Evolutionary conservation across 2,888 invertebrate genomes (phyloP).

Genomic region (Cenopis cana): DNA sequence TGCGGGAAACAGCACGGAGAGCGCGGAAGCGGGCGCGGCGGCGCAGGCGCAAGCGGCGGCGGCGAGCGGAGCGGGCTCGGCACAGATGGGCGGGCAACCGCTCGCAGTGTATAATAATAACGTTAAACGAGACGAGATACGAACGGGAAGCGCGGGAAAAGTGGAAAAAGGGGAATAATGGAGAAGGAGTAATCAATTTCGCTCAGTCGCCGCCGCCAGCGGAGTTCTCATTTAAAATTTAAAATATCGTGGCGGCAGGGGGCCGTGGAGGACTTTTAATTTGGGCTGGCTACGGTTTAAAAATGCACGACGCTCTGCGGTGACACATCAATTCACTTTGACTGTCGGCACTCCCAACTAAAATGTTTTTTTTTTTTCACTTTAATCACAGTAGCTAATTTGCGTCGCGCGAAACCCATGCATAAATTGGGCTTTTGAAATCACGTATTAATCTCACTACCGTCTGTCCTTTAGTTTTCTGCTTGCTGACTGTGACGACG

Average conservation of each 20-base stretch:
- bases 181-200: slow-evolving; percentile 85
- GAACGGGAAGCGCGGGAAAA: slow-evolving; percentile 73
- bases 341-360: slow-evolving; percentile 68
- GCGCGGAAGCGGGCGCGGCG: slow-evolving; percentile 48
- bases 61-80: slow-evolving; percentile 50
- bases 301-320: slow-evolving; percentile 80
- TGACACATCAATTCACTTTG: slow-evolving; percentile 82
- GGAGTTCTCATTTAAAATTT: slow-evolving; percentile 82
- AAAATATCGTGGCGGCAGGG: slow-evolving; percentile 79
- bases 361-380: slow-evolving; percentile 58
- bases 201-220: slow-evolving; percentile 79
- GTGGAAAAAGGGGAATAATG: slow-evolving; percentile 83
- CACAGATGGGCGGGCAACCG: slow-evolving; percentile 41
- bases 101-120: slow-evolving; percentile 74
- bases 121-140: slow-evolving; percentile 79
- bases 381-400: slow-evolving; percentile 41
- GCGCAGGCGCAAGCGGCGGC: slow-evolving; percentile 50
- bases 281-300: slow-evolving; percentile 78
- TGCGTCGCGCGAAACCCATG: slow-evolving; percentile 28
- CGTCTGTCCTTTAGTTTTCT: slow-evolving; percentile 8
- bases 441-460: slow-evolving; percentile 29
- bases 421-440: slow-evolving; percentile 28
- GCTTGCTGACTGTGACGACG: too few species aligned
- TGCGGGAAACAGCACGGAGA: slow-evolving; percentile 49
- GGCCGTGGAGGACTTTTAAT: slow-evolving; percentile 82